phyloP scores from a whole-genome alignment of 2,797 vertebrate genomes.

The Taenioides sp. region DNA sequence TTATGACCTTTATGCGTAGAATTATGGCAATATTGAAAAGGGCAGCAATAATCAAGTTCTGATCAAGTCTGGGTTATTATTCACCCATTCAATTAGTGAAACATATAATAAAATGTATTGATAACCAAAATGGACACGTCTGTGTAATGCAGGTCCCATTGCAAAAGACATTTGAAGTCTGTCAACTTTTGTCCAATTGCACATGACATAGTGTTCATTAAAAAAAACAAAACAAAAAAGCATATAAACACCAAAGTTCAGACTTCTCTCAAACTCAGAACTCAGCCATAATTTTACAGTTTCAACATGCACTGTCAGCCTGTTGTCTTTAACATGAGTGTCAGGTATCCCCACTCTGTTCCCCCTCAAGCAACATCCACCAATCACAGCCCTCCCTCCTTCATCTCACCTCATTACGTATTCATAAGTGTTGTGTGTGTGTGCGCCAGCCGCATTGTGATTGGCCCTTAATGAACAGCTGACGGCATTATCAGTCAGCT shows the following conservation, averaged over 20 bases:
- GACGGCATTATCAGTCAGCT: constrained; percentile 68
- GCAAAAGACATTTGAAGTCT: too few relatives aligned
- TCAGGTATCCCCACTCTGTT: constrained; percentile 57
- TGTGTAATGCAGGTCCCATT: too few relatives aligned
- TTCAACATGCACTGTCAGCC: background rate
- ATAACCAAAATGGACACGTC: too few relatives aligned
- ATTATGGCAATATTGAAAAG: too few relatives aligned
- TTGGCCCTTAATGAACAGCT: constrained; percentile 74
- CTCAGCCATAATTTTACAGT: background rate
- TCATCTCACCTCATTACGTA: constrained; percentile 71
- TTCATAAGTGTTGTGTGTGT: constrained; percentile 68
- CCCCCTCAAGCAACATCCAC: constrained; percentile 56
- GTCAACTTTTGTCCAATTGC: too few relatives aligned
- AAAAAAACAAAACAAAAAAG: too few relatives aligned
- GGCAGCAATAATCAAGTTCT: too few relatives aligned
- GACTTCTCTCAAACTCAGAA: background rate
- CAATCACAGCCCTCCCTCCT: constrained; percentile 66
- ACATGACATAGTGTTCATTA: too few relatives aligned
- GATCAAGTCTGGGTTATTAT: too few relatives aligned
- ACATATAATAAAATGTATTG: too few relatives aligned
- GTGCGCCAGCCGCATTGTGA: constrained; percentile 72
- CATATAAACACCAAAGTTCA: too few relatives aligned
- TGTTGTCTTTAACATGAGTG: constrained; percentile 14
- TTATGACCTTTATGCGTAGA: background rate
- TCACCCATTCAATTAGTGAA: too few relatives aligned